A percentile compares a stretch with the other conserved stretches of the same genome.
These are phyloP conservation scores for Malaclemys terrapin DNA, from an alignment of 2,113 vertebrate genomes.

Conservation along the genomic window DNA sequence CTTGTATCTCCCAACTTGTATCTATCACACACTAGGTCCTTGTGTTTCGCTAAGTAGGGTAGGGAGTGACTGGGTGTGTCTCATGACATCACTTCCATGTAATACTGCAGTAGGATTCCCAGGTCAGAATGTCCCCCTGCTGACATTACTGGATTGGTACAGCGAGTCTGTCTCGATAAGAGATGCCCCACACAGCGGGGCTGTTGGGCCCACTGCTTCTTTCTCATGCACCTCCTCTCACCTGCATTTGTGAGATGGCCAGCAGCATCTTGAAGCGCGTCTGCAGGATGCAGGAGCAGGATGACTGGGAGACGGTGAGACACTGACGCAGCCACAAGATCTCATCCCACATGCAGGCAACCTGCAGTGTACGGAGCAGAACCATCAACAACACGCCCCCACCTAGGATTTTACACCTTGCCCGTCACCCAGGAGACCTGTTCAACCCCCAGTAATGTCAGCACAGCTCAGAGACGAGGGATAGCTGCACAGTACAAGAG, in stretches of 20 bases:
- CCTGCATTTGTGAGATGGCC: slow-evolving; percentile 89
- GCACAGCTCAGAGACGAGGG: neutral
- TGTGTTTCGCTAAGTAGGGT: no score
- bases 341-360: slow-evolving; percentile 92
- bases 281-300: slow-evolving; percentile 91
- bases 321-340: slow-evolving; percentile 91
- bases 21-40: neutral
- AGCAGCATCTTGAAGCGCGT: slow-evolving; percentile 92
- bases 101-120: neutral
- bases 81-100: rapidly evolving
- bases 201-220: rapidly evolving
- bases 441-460: neutral
- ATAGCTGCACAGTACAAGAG: neutral
- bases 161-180: neutral
- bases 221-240: slow-evolving; percentile 31
- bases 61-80: neutral
- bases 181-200: neutral
- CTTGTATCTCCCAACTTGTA: neutral
- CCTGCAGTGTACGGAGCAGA: slow-evolving; percentile 71
- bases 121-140: rapidly evolving
- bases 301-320: slow-evolving; percentile 85
- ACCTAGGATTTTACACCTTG: no score
- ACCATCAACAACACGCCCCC: rapidly evolving
- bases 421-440: neutral
- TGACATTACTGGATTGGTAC: neutral